Base-by-base conservation (phyloP, 2,797 vertebrate genomes). In the Acanthurus lineatus region DNA sequence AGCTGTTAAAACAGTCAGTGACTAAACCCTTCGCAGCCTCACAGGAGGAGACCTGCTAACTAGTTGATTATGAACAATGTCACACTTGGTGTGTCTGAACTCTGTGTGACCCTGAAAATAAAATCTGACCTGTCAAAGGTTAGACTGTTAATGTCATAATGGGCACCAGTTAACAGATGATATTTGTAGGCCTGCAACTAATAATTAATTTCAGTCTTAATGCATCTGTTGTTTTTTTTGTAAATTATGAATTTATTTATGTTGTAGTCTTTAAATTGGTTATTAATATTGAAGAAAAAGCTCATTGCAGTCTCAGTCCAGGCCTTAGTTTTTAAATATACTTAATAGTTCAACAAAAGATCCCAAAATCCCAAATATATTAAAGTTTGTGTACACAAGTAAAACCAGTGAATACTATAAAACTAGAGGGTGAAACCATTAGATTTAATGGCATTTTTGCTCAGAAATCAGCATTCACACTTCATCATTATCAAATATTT, bases 31-130 rank as follows among this genome's bases (percentile, higher is more conserved):
- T 72, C 54, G 64, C 70, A 65, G 69, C 45, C n/a, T 83, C 59
- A 5, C 73, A 45, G 17, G 54, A 77, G 40, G 47, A 16, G 38
- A 83, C 22, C 44, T 69, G 73, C 61, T 78, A 81, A 85, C 72
- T 69, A 74, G 79, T 62, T 82, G 57, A 83, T 81, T 40, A 45
- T 67, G 59, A 82, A 72, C 56, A 72, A 53, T 77, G 63, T 86
- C 45, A 44, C 84, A 76, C 80, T 52, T 11, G 58, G 57, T 48
- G 51, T 56, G 22, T 42, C 32, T 20, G 19, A 60, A 42, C 38
- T 60, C 38, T 42, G 40, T 5, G 38, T 44, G 38, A 22, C 38
- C 12, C 38, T 15, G 40, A 42, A 15, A 44, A 44, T 19, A 59
- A 59, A 59, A 59, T 14, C 57, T 40, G 11, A 40, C 20, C 38